Conservation (phyloP, 2,113 vertebrate genomes). For the Syngnathus scovelli region DNA sequence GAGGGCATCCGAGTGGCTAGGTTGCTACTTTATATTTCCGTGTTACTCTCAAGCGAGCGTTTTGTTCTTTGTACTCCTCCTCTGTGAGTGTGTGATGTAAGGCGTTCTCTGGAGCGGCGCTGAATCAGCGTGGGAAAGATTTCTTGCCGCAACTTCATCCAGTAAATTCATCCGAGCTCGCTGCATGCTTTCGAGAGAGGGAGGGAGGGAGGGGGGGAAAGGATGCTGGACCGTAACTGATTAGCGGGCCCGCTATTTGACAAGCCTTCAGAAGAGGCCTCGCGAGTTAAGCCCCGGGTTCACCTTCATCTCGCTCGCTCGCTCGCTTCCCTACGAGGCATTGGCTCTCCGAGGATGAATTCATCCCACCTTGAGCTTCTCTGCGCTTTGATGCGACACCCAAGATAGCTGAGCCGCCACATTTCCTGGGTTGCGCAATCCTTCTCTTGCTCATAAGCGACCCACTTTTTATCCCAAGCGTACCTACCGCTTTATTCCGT, state of each 20-base stretch:
- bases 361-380: conserved; percentile 41
- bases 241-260: background rate
- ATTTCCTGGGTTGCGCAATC: conserved; percentile 41
- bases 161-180: conserved; percentile 32
- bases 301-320: background rate
- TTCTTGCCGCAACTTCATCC: conserved; percentile 51
- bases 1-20: no score
- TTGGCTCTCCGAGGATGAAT: conserved; percentile 24
- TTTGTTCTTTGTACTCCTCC: conserved; percentile 12
- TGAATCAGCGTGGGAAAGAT: conserved; percentile 60
- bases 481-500: no score
- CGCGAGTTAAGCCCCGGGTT: background rate
- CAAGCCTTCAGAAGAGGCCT: background rate
- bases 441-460: conserved; percentile 43
- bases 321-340: background rate
- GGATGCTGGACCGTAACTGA: background rate
- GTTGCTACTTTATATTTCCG: background rate
- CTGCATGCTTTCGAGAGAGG: conserved; percentile 20
- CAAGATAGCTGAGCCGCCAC: conserved; percentile 47
- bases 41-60: conserved; percentile 19
- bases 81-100: conserved; percentile 30
- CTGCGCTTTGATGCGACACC: conserved; percentile 47
- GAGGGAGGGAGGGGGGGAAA: no score
- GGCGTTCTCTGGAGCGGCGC: conserved; percentile 47
- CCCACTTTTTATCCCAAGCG: conserved; percentile 36